phyloP scores from a whole-genome alignment of 1,140 invertebrate species.

The Apis cerana region DNA sequence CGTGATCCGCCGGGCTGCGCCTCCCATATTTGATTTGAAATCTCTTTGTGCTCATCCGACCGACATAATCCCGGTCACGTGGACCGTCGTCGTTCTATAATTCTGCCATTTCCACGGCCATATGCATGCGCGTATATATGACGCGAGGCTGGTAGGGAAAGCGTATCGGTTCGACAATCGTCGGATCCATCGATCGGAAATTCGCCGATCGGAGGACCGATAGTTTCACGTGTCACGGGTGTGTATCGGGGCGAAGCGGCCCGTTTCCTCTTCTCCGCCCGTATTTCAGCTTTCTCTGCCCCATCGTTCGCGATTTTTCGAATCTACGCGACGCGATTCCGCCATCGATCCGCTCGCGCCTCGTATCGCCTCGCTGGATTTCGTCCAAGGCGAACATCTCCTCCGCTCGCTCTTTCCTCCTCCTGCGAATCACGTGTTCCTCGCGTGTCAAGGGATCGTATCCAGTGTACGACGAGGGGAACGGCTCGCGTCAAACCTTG shows the following conservation, averaged over 20 bases:
- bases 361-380: neutral
- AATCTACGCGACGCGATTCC: neutral
- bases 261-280: neutral
- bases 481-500: neutral
- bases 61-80: constrained; percentile 49
- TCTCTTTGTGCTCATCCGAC: constrained; percentile 52
- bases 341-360: constrained; percentile 11
- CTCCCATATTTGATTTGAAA: constrained; percentile 62
- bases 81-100: constrained; percentile 42
- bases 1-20: neutral
- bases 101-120: constrained; percentile 37
- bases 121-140: neutral
- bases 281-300: neutral
- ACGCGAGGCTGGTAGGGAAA: neutral
- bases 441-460: neutral
- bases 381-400: neutral
- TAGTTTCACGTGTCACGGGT: neutral
- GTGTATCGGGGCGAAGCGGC: too few relatives aligned
- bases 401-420: neutral
- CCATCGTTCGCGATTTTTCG: neutral
- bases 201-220: neutral
- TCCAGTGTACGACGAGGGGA: too few relatives aligned
- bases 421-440: neutral
- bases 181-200: constrained; percentile 44
- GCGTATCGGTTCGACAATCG: constrained; percentile 2